Evolutionary conservation across 1,140 invertebrate species (phyloP).

Genomic region (Drosophila fuyamai): DNA sequence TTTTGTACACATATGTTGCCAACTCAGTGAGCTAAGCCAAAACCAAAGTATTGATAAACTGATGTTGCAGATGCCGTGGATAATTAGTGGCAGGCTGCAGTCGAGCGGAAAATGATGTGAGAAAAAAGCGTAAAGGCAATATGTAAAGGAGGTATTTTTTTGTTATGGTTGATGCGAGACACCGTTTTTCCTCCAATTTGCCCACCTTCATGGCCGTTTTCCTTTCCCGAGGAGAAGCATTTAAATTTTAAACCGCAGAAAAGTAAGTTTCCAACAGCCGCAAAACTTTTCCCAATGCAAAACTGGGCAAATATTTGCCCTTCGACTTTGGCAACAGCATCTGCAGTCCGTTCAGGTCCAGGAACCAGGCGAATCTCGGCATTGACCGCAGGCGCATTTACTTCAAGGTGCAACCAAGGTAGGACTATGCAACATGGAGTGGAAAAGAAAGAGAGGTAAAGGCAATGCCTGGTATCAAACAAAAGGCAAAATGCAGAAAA

Average conservation of each 20-base stretch:
- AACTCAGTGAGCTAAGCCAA: slow-evolving; percentile 68
- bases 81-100: slow-evolving; percentile 34
- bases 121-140: slow-evolving; percentile 25
- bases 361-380: slow-evolving; percentile 24
- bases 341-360: slow-evolving; percentile 41
- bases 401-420: slow-evolving; percentile 21
- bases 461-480: slow-evolving; percentile 45
- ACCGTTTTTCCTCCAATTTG: background rate
- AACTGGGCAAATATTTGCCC: slow-evolving; percentile 76
- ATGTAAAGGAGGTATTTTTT: background rate
- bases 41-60: slow-evolving; percentile 66
- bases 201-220: slow-evolving; percentile 1
- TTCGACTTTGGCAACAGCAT: slow-evolving; percentile 61
- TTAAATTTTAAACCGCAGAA: slow-evolving; percentile 64
- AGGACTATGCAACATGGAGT: background rate
- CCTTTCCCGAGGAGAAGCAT: slow-evolving; percentile 29
- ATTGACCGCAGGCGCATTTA: slow-evolving; percentile 44
- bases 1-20: slow-evolving; percentile 54
- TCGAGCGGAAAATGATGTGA: slow-evolving; percentile 48
- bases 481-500: slow-evolving; percentile 68
- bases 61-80: slow-evolving; percentile 16
- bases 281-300: slow-evolving; percentile 63
- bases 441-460: background rate
- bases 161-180: background rate
- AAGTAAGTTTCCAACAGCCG: slow-evolving; percentile 62